Evolutionary conservation across 1,140 invertebrate genomes (phyloP).

Genomic region (Hermatobates lingyangjiaoensis): DNA sequence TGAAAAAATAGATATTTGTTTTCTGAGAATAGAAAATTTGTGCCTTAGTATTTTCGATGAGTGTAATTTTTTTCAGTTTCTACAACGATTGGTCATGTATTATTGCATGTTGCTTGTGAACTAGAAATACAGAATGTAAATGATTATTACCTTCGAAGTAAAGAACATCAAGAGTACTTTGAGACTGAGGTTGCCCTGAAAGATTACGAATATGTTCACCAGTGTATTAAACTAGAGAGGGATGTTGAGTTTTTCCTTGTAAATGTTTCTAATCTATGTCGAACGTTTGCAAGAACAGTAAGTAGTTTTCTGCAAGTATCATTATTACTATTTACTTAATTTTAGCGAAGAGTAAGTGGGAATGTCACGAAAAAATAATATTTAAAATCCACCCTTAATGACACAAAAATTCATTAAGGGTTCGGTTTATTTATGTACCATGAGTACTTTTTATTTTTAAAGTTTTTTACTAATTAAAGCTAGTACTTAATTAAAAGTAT

Average conservation of each 20-base stretch:
- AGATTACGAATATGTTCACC: constrained; percentile 74
- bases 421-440: no score
- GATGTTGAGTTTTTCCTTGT: constrained; percentile 60
- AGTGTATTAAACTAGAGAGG: constrained; percentile 81
- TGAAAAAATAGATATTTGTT: not conserved
- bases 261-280: constrained; percentile 38
- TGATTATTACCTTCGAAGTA: constrained; percentile 36
- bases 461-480: no score
- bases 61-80: constrained; percentile 41
- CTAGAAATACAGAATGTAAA: constrained; percentile 48
- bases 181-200: constrained; percentile 44
- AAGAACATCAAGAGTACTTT: constrained; percentile 64
- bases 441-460: no score
- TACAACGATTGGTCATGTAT: constrained; percentile 68
- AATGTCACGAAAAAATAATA: no score
- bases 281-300: constrained; percentile 48
- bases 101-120: constrained; percentile 66
- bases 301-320: not conserved
- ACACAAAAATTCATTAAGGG: no score
- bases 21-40: no score
- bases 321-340: not conserved
- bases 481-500: no score
- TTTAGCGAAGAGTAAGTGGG: no score
- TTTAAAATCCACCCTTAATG: no score
- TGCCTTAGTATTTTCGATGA: not conserved